These are phyloP conservation scores for Athalia rosae DNA, from an alignment of 2,888 invertebrate species.

Conservation along the genomic window DNA sequence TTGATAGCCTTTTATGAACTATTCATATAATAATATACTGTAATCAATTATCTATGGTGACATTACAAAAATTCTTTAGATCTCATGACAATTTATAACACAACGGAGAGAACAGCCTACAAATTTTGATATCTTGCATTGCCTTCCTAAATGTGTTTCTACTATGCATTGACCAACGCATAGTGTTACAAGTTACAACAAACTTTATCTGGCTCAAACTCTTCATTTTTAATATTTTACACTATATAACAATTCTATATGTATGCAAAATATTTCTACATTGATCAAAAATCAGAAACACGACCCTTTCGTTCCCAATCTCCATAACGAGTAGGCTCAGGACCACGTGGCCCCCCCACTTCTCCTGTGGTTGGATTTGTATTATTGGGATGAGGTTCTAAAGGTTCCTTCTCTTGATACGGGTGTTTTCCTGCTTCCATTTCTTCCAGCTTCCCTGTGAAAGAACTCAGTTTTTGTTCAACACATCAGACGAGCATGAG, in stretches of 20 bases:
- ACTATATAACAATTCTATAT: neutral
- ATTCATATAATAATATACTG: no score
- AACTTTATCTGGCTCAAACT: constrained; percentile 2
- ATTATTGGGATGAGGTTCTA: constrained; percentile 89
- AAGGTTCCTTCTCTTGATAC: constrained; percentile 87
- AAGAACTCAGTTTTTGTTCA: constrained; percentile 52
- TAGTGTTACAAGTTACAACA: neutral
- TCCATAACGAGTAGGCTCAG: constrained; percentile 98
- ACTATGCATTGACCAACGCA: neutral
- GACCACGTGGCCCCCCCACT: constrained; percentile 95
- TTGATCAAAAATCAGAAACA: constrained; percentile 90
- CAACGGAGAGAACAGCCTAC: no score
- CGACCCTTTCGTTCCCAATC: constrained; percentile 99
- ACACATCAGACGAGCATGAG: no score
- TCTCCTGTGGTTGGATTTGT: constrained; percentile 96
- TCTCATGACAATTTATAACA: no score
- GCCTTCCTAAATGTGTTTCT: neutral
- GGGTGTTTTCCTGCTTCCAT: constrained; percentile 81
- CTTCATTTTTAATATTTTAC: neutral
- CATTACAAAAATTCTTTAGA: no score
- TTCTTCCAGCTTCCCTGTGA: constrained; percentile 86
- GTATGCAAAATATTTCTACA: neutral
- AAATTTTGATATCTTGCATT: no score
- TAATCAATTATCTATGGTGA: no score
- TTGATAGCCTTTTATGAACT: no score